Evolutionary conservation across 2,888 invertebrate species (phyloP).

Genomic region (Noctua janthina): DNA sequence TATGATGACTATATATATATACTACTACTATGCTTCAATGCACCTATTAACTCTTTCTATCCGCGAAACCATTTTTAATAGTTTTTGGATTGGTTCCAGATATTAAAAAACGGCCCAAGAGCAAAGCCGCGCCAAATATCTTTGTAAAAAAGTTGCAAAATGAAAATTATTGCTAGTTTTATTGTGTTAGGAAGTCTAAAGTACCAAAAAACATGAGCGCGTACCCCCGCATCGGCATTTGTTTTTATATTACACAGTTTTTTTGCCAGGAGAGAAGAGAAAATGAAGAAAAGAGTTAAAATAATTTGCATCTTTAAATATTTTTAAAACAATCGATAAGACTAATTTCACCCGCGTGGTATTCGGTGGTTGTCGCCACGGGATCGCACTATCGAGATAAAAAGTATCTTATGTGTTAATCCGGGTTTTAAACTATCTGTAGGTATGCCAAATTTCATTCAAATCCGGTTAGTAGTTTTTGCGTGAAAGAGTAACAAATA

Average conservation of each 20-base stretch:
- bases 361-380: no score
- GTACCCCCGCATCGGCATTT: neutral
- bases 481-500: no score
- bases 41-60: constrained; percentile 27
- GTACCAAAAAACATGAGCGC: neutral
- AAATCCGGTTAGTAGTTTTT: no score
- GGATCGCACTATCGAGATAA: no score
- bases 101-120: constrained; percentile 45
- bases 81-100: constrained; percentile 65
- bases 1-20: neutral
- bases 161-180: constrained; percentile 56
- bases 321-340: neutral
- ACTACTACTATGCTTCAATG: constrained; percentile 31
- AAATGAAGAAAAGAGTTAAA: neutral
- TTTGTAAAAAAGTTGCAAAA: constrained; percentile 38
- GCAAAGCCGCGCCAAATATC: constrained; percentile 61
- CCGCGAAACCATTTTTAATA: constrained; percentile 53
- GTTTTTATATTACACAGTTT: neutral
- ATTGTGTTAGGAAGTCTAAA: constrained; percentile 9
- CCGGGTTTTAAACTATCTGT: no score
- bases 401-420: no score
- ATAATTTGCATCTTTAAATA: neutral
- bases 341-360: no score
- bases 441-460: no score
- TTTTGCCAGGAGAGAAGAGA: neutral